Evolutionary conservation across 2,113 vertebrate genomes (phyloP).

Genomic region (Xyrauchen texanus): DNA sequence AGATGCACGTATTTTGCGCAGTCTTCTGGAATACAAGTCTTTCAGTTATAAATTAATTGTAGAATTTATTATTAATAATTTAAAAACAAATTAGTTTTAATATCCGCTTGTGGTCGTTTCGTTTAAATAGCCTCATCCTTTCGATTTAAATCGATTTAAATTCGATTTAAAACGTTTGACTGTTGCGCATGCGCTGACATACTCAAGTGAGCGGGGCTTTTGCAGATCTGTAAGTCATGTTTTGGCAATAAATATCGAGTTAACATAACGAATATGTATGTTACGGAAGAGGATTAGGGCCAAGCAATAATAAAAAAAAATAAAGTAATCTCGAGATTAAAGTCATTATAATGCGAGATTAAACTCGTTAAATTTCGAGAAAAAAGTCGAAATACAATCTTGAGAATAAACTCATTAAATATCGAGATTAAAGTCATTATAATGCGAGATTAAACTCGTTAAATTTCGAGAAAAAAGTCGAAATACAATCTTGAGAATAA

Average conservation of each 20-base stretch:
- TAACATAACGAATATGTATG: not conserved
- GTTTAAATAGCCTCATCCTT: not conserved
- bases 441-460: too few relatives aligned
- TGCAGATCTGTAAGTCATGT: conserved; percentile 28
- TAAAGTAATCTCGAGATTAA: too few relatives aligned
- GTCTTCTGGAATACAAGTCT: not conserved
- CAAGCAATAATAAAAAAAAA: too few relatives aligned
- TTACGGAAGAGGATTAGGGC: too few relatives aligned
- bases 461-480: too few relatives aligned
- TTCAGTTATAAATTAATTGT: not conserved
- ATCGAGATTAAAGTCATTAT: too few relatives aligned
- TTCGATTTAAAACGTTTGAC: conserved; percentile 57
- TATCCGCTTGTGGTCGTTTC: not conserved
- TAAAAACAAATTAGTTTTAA: not conserved
- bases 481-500: too few relatives aligned
- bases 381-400: too few relatives aligned
- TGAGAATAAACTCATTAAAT: too few relatives aligned
- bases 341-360: too few relatives aligned
- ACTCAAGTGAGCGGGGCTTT: not conserved
- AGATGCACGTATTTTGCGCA: not conserved
- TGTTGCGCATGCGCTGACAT: conserved; percentile 49
- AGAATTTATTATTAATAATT: not conserved
- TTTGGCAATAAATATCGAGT: too few relatives aligned
- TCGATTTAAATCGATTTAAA: conserved; percentile 44
- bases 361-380: too few relatives aligned